Evolutionary conservation across 1,140 invertebrate species (phyloP).

Genomic region (Zaprionus tsacasi): DNA sequence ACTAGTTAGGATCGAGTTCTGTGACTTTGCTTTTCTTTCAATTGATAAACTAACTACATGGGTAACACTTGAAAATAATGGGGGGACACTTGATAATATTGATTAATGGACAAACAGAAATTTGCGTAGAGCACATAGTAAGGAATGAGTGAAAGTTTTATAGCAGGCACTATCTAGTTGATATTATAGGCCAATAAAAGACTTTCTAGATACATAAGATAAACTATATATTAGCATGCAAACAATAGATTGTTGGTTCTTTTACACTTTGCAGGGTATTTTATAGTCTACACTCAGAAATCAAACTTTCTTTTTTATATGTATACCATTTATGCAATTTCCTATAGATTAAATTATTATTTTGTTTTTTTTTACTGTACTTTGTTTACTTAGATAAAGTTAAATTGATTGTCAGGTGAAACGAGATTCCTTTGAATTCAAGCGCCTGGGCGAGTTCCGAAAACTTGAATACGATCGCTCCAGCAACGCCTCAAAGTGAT

Average conservation of each 20-base stretch:
- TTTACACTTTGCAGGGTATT: conserved; percentile 16
- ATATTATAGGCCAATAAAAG: background rate
- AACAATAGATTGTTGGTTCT: background rate
- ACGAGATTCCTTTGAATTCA: background rate
- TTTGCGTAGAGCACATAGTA: background rate
- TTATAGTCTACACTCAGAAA: background rate
- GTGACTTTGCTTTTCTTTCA: background rate
- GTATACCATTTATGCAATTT: background rate
- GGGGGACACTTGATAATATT: conserved; percentile 17
- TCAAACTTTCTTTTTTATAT: conserved; percentile 1
- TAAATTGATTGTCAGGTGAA: background rate
- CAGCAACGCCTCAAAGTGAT: background rate
- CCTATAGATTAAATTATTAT: conserved; percentile 10
- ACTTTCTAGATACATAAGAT: background rate
- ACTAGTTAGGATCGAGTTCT: conserved; percentile 6
- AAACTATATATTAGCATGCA: background rate
- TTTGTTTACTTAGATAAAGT: conserved; percentile 33
- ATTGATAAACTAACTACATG: conserved; percentile 28
- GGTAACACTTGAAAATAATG: conserved; percentile 29
- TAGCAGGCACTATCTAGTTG: background rate
- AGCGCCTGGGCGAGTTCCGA: background rate
- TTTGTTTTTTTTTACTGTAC: conserved; percentile 19
- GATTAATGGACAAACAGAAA: conserved; percentile 13
- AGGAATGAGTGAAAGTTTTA: conserved; percentile 4
- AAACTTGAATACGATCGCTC: background rate